Conservation (phyloP, 1,140 invertebrate genomes). For the Amyelois transitella region DNA sequence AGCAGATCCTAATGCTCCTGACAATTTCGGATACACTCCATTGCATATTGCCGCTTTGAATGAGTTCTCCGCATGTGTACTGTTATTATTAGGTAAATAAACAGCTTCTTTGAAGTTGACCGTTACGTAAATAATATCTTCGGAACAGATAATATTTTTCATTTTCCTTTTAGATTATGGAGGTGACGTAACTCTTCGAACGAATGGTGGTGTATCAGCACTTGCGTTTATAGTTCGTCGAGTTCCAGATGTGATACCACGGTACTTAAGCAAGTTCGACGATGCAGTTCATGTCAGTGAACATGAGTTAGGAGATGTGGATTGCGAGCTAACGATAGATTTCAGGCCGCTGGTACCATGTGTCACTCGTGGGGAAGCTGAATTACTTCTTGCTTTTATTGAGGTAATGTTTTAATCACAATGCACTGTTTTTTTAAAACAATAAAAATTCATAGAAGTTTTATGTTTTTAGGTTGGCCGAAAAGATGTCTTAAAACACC, state of each 20-base stretch:
- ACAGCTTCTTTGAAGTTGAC: not conserved
- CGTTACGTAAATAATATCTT: slow-evolving; percentile 1
- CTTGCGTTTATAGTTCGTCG: slow-evolving; percentile 86
- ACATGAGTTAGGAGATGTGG: slow-evolving; percentile 87
- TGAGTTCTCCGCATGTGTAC: slow-evolving; percentile 85
- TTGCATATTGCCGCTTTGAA: slow-evolving; percentile 90
- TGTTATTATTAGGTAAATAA: slow-evolving; percentile 79
- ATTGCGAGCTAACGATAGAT: slow-evolving; percentile 87
- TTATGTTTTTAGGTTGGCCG: slow-evolving; percentile 76
- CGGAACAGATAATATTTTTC: slow-evolving; percentile 1
- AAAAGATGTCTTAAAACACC: slow-evolving; percentile 84
- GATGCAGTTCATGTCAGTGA: slow-evolving; percentile 85
- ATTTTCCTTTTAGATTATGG: slow-evolving; percentile 76
- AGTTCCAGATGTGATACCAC: slow-evolving; percentile 85
- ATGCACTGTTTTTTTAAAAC: not conserved
- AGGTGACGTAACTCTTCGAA: slow-evolving; percentile 86
- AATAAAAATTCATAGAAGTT: not conserved
- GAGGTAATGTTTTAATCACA: slow-evolving; percentile 57
- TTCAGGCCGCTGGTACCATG: slow-evolving; percentile 81
- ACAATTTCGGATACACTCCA: slow-evolving; percentile 86
- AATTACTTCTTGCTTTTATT: slow-evolving; percentile 82
- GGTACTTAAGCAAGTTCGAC: slow-evolving; percentile 82
- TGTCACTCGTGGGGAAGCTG: slow-evolving; percentile 79
- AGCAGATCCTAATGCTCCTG: slow-evolving; percentile 84
- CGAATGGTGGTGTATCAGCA: slow-evolving; percentile 86